Percentiles rank a stretch among this genome's conserved stretches.
These are phyloP conservation scores for Helicolenus hilgendorfi DNA, from an alignment of 2,797 vertebrate species.

Conservation along the genomic window DNA sequence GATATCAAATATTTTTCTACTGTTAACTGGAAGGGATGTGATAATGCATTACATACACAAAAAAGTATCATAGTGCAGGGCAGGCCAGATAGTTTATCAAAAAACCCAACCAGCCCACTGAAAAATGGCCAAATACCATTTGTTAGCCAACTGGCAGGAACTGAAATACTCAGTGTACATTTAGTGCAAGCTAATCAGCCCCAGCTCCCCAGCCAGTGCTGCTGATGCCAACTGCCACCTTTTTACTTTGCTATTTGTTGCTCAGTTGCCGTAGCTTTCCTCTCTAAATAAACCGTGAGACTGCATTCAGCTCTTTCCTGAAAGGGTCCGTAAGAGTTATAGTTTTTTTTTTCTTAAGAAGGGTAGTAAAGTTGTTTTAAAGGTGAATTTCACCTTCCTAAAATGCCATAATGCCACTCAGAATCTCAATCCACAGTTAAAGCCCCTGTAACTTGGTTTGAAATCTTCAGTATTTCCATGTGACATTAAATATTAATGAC, in stretches of 20 bases:
- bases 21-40: neutral
- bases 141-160: neutral
- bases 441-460: neutral
- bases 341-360: neutral
- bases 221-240: conserved; percentile 10
- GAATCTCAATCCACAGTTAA: neutral
- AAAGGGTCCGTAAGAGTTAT: neutral
- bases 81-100: neutral
- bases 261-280: neutral
- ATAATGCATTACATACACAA: neutral
- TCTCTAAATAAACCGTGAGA: conserved; percentile 17
- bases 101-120: neutral
- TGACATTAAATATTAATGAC: neutral
- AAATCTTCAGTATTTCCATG: neutral
- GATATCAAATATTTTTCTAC: neutral
- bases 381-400: neutral
- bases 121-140: conserved; percentile 6
- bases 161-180: conserved; percentile 5
- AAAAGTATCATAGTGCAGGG: neutral
- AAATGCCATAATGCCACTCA: neutral
- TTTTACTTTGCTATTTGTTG: conserved; percentile 39
- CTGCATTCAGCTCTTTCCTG: conserved; percentile 3
- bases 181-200: neutral
- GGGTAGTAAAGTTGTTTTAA: neutral
- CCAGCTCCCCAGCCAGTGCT: neutral